Evolutionary conservation across 2,888 invertebrate genomes (phyloP).

Genomic region (Tipula helvola): DNA sequence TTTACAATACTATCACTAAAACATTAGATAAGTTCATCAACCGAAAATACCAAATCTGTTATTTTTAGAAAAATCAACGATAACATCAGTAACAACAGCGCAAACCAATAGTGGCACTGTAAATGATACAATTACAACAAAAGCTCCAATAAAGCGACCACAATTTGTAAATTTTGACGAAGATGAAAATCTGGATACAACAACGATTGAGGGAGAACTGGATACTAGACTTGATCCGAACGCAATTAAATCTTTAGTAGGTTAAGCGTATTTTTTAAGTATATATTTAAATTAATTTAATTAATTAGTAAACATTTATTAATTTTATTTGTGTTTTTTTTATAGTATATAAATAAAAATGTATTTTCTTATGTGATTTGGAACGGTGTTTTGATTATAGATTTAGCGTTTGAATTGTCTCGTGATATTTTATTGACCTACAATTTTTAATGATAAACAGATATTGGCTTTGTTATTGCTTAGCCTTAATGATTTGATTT

Average conservation of each 20-base stretch:
- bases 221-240: not conserved
- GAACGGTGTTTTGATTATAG: not conserved
- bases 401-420: not conserved
- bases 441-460: not conserved
- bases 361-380: not conserved
- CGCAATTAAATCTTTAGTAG: constrained; percentile 4
- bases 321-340: not conserved
- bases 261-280: not conserved
- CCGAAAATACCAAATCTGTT: not conserved
- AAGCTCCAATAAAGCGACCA: not conserved
- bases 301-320: not conserved
- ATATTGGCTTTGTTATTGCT: too few relatives aligned
- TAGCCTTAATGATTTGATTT: too few relatives aligned
- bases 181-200: not conserved
- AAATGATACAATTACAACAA: not conserved
- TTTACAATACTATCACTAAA: not conserved
- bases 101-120: not conserved
- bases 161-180: not conserved
- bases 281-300: not conserved
- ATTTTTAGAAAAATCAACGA: not conserved
- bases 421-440: not conserved
- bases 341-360: not conserved
- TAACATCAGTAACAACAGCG: not conserved
- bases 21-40: not conserved
- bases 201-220: not conserved